Base-by-base conservation (phyloP, 2,888 invertebrate genomes). In the Diadromus collaris region DNA sequence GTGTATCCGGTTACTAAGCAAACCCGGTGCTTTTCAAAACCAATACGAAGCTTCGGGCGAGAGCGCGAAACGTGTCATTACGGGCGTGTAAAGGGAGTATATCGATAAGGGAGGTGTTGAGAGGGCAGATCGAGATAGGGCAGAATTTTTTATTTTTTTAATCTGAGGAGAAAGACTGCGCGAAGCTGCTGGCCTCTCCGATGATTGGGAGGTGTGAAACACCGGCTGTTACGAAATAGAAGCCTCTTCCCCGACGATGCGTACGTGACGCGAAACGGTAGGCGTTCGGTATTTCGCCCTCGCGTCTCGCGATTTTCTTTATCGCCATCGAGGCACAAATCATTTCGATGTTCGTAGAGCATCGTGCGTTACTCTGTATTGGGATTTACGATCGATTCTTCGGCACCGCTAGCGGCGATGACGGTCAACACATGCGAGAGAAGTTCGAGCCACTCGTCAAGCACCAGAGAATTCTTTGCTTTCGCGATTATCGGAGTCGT, bases 71-170 rank as follows among this genome's bases (percentile, higher is more conserved):
- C 90, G 84, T 90, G 89, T 89, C 89, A 90, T 90, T 90, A 90
- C 82, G 77, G 81, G 79, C 80, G 83, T 70, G 78, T 70, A 75
- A 79, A 76, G 70, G 69, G 79, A 77, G 78, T 76, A 84, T 84
- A 87, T 87, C 89, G 90, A 89, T 90, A 89, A 89, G 89, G 83
- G 83, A 90, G 89, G 90, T 90, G 90, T 90, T 90, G 90, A 90
- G 89, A 87, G 87, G 83, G 82, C 81, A 86, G 88, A 88, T 88
- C 87, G 84, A 87, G 87, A 88, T 89, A 86, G 82, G 81, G 72
- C 83, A n/a, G 34, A 48, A 61, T 46, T 32, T 27, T 61, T 74
- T 72, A 65, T 51, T 48, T 74, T 72, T 69, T 51, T 48, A n/a
- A 32, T 38, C 69, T 51, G 16, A 41, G 75, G 32, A 56, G 54